A percentile compares a stretch with the other conserved stretches of the same genome.
These are phyloP conservation scores for Melanchra persicariae DNA, from an alignment of 2,888 invertebrate species.

Conservation along the genomic window DNA sequence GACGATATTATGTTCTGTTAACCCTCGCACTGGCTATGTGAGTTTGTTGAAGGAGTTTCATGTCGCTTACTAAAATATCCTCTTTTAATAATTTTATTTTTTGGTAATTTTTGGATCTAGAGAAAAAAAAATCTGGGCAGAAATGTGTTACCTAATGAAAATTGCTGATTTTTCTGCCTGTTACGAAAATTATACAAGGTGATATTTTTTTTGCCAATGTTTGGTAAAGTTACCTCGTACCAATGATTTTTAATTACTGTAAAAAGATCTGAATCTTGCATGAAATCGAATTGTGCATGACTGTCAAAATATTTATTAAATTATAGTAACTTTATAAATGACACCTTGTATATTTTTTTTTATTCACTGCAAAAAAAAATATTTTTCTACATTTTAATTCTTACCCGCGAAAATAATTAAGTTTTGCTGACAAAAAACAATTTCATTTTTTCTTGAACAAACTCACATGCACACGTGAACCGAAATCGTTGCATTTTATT, in stretches of 20 bases:
- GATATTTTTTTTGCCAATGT: slow-evolving; percentile 18
- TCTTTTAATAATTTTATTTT: not conserved
- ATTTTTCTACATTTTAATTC: not conserved
- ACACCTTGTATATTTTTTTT: slow-evolving; percentile 30
- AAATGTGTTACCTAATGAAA: slow-evolving; percentile 18
- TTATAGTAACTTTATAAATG: slow-evolving; percentile 12
- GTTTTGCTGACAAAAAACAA: not conserved
- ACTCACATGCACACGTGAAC: slow-evolving; percentile 10
- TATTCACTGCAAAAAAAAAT: not conserved
- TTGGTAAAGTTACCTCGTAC: slow-evolving; percentile 2
- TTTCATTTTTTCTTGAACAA: not conserved
- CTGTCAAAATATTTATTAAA: slow-evolving; percentile 24
- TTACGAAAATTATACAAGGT: slow-evolving; percentile 7
- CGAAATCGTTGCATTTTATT: slow-evolving; percentile 63
- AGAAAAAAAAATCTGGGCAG: slow-evolving; percentile 4
- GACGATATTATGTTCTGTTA: slow-evolving; percentile 42
- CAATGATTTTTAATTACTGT: slow-evolving; percentile 50
- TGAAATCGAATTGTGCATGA: slow-evolving; percentile 46
- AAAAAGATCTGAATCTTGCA: slow-evolving; percentile 50
- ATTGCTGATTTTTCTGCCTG: slow-evolving; percentile 1
- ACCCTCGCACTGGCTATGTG: slow-evolving; percentile 12
- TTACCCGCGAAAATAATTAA: too few relatives aligned
- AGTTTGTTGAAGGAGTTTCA: not conserved
- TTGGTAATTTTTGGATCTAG: too few relatives aligned
- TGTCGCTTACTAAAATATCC: not conserved